Base-by-base conservation (phyloP, 2,888 invertebrate genomes). In the Acanthoscelides obtectus region DNA sequence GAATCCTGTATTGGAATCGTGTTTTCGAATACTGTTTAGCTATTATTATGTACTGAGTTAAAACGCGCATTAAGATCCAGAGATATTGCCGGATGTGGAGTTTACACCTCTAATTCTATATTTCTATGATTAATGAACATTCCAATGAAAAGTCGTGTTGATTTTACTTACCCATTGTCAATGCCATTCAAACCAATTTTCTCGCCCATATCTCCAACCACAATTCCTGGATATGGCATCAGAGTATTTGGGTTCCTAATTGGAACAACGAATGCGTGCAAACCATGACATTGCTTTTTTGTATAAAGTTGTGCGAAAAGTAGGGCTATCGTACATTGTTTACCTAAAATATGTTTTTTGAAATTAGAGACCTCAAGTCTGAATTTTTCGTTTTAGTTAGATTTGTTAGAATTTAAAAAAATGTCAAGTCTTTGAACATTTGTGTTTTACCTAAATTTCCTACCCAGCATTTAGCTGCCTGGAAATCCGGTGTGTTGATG, bases 391-490 rank as follows among this genome's bases (percentile, higher is more conserved):
- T n/a, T n/a, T n/a, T n/a, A n/a, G n/a, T n/a, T n/a, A n/a, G n/a
- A n/a, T n/a, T n/a, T n/a, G n/a, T n/a, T n/a, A n/a, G n/a, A n/a
- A n/a, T n/a, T n/a, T n/a, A n/a, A n/a, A n/a, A n/a, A n/a, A n/a
- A n/a, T n/a, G n/a, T n/a, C n/a, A n/a, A n/a, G n/a, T n/a, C n/a
- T 45, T 45, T 45, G 25, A 5, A 25, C 6, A 12, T 17, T 45
- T 45, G 45, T 45, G 68, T 63, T 69, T 75, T 76, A 76, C 80
- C 95, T 87, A 95, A 88, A 87, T 96, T 97, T 79, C 98, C 98
- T 80, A 93, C 92, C 98, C 98, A 98, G 86, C 96, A 96, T 88
- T 99, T 99, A 70, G 96, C 95, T 8, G 98, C 95, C 86, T 97
- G 94, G 87, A 97, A 94, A 86, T 96, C 94, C 0, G 98, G 97